Base-by-base conservation (phyloP, 1,140 invertebrate genomes). In the Laupala kohalensis region DNA sequence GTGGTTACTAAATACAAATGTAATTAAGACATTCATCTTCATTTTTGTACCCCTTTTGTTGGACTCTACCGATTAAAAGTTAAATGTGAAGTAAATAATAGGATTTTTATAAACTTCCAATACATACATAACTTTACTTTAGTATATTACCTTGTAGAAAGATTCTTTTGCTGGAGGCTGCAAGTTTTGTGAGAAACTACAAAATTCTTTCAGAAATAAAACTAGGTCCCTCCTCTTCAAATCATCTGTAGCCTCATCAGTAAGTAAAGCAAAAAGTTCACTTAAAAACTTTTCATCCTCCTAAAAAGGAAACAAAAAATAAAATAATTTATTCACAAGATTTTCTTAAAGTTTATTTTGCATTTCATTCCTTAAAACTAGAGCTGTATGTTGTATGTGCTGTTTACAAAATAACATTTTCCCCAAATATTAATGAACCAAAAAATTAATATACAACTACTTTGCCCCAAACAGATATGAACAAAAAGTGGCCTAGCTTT, bases 121-220 rank as follows among this genome's bases (percentile, higher is more conserved):
- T 13, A 62, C 53, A 62, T 62, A 12, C 12, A 62, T 12, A 62
- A 62, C 12, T 24, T 6, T 5, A 23, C 23, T 5, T 24, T 23
- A 15, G 23, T 66, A n/a, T n/a, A n/a, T n/a, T 78, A 86, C 86
- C 81, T 97, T 97, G 82, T 98, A 98, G 84, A 99, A 99, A 62
- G 89, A 87, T 81, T 99, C 98, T 81, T 98, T 95, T 76, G 93
- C 94, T 79, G 95, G 94, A 12, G 95, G 95, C 79, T 99, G 96
- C 75, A 99, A 83, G 80, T 97, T 98, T 84, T 98, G 96, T 76
- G 96, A 97, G 86, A 98, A 99, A 81, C 96, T 97, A 84, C 97
- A 99, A 82, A 98, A 98, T 83, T 99, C 98, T 82, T 99, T 99
- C 29, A 99, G 84, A 84, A 99, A 99, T 74, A 98, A 83, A 69